phyloP scores from a whole-genome alignment of 2,797 vertebrate genomes.

The Sebastes matsubarae region DNA sequence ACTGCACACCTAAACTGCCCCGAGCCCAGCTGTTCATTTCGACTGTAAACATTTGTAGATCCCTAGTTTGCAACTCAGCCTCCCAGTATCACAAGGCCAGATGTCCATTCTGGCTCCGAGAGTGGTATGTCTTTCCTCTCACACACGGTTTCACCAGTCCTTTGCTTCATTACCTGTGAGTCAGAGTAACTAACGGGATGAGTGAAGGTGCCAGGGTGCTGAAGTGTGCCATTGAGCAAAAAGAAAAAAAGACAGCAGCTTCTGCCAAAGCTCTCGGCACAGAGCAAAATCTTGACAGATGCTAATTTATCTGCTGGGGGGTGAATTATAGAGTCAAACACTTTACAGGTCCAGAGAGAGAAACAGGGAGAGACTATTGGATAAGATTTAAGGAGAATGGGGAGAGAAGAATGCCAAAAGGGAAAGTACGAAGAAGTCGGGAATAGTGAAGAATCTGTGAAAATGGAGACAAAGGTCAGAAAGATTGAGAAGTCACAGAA shows the following conservation, averaged over 20 bases:
- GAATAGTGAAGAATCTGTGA: background rate
- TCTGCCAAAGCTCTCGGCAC: constrained; percentile 55
- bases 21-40: constrained; percentile 42
- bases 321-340: constrained; percentile 61
- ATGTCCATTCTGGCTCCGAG: constrained; percentile 59
- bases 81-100: constrained; percentile 50
- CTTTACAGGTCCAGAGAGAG: constrained; percentile 26
- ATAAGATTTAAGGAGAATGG: constrained; percentile 30
- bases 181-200: constrained; percentile 66
- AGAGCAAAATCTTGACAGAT: constrained; percentile 55
- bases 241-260: background rate
- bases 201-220: constrained; percentile 55
- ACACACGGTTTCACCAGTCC: constrained; percentile 49
- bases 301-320: constrained; percentile 64
- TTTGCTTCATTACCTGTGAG: constrained; percentile 65
- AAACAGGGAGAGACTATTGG: constrained; percentile 3
- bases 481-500: constrained; percentile 2
- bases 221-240: constrained; percentile 53
- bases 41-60: constrained; percentile 59
- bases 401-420: background rate
- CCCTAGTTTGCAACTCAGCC: constrained; percentile 35
- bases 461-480: constrained; percentile 19
- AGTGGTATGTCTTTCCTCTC: constrained; percentile 27
- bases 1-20: constrained; percentile 30
- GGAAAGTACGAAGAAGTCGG: background rate